These are phyloP conservation scores for Drosophila elegans DNA, from an alignment of 1,140 invertebrate species.

Conservation along the genomic window DNA sequence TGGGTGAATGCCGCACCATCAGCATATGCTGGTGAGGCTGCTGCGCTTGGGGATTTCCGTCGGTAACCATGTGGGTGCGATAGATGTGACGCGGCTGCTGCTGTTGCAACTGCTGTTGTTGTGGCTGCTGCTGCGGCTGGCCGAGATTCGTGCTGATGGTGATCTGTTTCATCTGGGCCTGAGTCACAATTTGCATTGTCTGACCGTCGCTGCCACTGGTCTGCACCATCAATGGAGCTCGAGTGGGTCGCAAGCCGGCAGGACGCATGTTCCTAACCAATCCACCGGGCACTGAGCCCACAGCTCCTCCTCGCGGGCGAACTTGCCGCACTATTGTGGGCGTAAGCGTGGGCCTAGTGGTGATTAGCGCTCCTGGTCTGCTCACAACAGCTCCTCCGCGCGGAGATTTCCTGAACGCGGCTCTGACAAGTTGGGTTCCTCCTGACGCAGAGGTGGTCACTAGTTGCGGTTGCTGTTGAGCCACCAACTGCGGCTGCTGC, in stretches of 20 bases:
- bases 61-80: conserved; percentile 57
- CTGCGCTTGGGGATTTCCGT: conserved; percentile 29
- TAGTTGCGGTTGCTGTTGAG: conserved; percentile 50
- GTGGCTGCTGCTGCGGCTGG: conserved; percentile 43
- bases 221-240: conserved; percentile 58
- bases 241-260: conserved; percentile 43
- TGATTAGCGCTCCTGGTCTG: conserved; percentile 42
- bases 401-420: conserved; percentile 53
- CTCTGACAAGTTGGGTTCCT: conserved; percentile 53
- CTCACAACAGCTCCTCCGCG: conserved; percentile 54
- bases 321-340: conserved; percentile 62
- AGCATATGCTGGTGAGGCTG: conserved; percentile 61
- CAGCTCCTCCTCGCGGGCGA: conserved; percentile 54
- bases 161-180: conserved; percentile 56
- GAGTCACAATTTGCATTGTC: conserved; percentile 71
- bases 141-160: conserved; percentile 64
- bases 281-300: conserved; percentile 22
- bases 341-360: conserved; percentile 43
- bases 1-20: conserved; percentile 56
- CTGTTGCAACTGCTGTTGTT: conserved; percentile 39
- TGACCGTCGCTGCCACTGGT: conserved; percentile 44
- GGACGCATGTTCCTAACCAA: conserved; percentile 57
- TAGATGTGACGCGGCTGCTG: conserved; percentile 48
- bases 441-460: conserved; percentile 35
- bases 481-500: conserved; percentile 31